These are phyloP conservation scores for Oopsacas minuta DNA, from an alignment of 37 sponge, comb jelly and placozoan genomes.

Conservation along the genomic window DNA sequence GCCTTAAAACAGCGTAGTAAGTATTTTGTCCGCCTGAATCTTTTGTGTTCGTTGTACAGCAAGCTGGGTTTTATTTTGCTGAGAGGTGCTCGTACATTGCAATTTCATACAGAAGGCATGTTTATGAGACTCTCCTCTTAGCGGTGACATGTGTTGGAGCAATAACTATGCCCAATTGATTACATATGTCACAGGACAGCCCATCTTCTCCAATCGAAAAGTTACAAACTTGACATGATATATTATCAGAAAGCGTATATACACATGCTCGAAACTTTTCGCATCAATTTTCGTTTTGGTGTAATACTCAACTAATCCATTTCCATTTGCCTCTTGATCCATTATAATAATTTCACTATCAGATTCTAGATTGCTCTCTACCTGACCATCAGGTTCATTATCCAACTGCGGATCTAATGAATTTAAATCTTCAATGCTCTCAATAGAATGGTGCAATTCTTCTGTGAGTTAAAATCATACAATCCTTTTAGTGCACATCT, in stretches of 20 bases:
- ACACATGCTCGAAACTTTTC: not conserved
- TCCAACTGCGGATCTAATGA: not conserved
- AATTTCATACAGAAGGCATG: not conserved
- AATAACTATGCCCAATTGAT: constrained; percentile 1
- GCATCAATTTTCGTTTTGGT: constrained; percentile 4
- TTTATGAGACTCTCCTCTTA: constrained; percentile 6
- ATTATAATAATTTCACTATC: not conserved
- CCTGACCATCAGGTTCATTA: not conserved
- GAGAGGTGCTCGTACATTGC: not conserved
- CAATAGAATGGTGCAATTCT: constrained; percentile 6
- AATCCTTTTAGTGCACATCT: not conserved
- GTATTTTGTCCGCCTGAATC: not conserved
- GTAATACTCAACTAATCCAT: not conserved
- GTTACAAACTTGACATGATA: constrained; percentile 4
- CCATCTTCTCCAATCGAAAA: constrained; percentile 2
- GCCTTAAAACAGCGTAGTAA: not conserved
- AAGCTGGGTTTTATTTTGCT: not conserved
- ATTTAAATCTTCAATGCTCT: not conserved
- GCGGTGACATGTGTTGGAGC: not conserved
- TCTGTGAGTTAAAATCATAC: not conserved
- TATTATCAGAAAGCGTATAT: not conserved
- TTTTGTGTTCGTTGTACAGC: not conserved
- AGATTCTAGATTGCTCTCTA: not conserved
- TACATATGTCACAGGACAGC: not conserved
- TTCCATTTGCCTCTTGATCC: not conserved